These are phyloP conservation scores for Melanostoma mellinum DNA, from an alignment of 2,888 invertebrate genomes.

Conservation along the genomic window DNA sequence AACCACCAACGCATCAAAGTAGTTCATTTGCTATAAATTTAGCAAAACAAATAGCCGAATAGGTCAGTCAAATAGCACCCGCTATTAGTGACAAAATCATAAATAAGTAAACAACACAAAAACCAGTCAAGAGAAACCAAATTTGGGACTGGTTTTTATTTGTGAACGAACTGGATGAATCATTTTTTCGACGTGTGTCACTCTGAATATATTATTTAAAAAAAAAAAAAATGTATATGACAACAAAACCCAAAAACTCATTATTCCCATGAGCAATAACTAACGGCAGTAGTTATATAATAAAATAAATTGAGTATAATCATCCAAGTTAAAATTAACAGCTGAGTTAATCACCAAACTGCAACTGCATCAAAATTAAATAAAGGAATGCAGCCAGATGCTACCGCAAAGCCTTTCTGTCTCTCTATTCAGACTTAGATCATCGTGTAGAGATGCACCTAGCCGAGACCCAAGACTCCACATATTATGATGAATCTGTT, in stretches of 20 bases:
- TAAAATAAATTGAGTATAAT: conserved; percentile 22
- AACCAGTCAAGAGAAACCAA: conserved; percentile 6
- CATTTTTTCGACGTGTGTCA: not conserved
- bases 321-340: conserved; percentile 31
- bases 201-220: conserved; percentile 1
- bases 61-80: conserved; percentile 47
- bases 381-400: not conserved
- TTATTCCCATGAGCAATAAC: conserved; percentile 52
- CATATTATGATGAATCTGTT: conserved; percentile 45
- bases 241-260: conserved; percentile 1
- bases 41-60: conserved; percentile 18
- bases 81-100: conserved; percentile 29
- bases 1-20: conserved; percentile 7
- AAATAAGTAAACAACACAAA: conserved; percentile 13
- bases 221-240: not conserved
- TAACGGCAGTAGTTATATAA: conserved; percentile 16
- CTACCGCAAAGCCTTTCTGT: conserved; percentile 6
- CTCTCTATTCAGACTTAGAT: conserved; percentile 44
- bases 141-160: conserved; percentile 45
- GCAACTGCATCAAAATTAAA: conserved; percentile 1
- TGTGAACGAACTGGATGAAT: not conserved
- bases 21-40: conserved; percentile 39
- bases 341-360: conserved; percentile 50
- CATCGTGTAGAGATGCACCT: conserved; percentile 21
- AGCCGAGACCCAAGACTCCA: conserved; percentile 8